Evolutionary conservation across 2,113 vertebrate genomes (phyloP), one percentile per base, ranked within the genome.

Genomic region (Recurvirostra avosetta): DNA sequence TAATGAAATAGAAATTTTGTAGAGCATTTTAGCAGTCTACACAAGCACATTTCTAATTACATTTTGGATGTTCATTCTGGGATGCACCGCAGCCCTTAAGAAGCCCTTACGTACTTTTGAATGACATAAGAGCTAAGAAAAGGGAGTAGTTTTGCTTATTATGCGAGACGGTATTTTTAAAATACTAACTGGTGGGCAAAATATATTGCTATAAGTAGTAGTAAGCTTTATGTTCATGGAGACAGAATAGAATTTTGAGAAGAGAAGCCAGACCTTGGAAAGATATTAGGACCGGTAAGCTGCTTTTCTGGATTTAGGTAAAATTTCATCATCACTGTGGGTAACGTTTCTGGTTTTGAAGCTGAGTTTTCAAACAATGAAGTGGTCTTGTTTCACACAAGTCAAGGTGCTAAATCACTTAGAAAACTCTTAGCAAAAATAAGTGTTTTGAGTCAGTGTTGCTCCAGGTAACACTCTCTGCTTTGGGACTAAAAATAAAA

Each of bases 401-500:
- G 76, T 77, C 61, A 73, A 77, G 78, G 61, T 74, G 30, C 47
- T 95, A 94, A 95, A 92, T 94, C 72, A 94, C 74, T 88, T 96
- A 70, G 13, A 96, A 93, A 93, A 93, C 74, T 88, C 55, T 86
- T 92, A 85, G 65, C 72, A 94, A 88, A 94, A 95, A 67, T 75
- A 93, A 93, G 90, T 52, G 36, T 4, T 94, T 91, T 70, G 79
- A 88, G 61, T 58, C 94, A 95, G 18, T 88, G 77, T 74, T 88
- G 92, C 72, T 96, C 67, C 50, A 91, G 82, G 79, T 96, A 95
- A 91, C 52, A 59, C 34, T 8, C 55, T 72, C 66, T 68, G 94
- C 83, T 89, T 78, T 91, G 83, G 76, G 86, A 94, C 82, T 90
- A 77, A 93, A 93, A 95, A 91, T 91, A 91, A 97, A 96, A 88